phyloP scores from a whole-genome alignment of 30 jellyfish, hydroid and myxozoan species.

The Chrysaora quinquecirrha region DNA sequence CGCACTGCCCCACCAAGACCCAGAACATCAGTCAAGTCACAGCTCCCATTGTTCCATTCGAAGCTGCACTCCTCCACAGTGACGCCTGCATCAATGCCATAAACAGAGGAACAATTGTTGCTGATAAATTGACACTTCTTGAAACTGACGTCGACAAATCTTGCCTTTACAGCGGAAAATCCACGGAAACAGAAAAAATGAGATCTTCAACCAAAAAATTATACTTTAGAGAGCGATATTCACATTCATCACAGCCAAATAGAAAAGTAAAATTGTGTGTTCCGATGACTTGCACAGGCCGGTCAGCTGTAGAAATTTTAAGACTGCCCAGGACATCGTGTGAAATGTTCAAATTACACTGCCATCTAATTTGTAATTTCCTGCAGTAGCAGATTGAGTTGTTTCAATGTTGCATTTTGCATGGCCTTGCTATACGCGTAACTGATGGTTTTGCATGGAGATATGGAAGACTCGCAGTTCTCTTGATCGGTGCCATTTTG shows the following conservation, averaged over 20 bases:
- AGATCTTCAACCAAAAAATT: conserved; percentile 15
- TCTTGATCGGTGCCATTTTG: conserved; percentile 18
- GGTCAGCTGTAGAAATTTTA: conserved; percentile 7
- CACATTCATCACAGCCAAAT: no score
- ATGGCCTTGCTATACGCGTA: conserved; percentile 28
- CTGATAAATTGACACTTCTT: conserved; percentile 2
- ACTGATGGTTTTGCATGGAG: conserved; percentile 34
- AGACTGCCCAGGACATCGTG: background rate
- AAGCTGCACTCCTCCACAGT: conserved; percentile 9
- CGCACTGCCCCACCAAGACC: conserved; percentile 43
- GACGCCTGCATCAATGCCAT: conserved; percentile 16
- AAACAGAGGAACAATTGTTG: conserved; percentile 13
- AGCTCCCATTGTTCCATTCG: background rate
- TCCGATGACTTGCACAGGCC: no score
- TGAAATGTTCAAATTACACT: background rate
- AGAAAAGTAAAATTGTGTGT: no score
- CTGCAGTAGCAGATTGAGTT: conserved; percentile 1
- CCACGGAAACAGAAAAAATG: background rate
- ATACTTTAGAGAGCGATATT: no score
- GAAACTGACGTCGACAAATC: background rate
- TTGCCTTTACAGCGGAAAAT: background rate
- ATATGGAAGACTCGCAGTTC: background rate
- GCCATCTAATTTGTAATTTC: conserved; percentile 17
- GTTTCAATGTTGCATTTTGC: background rate
- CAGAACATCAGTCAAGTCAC: background rate